These are phyloP conservation scores for Hartigia nigra DNA, from an alignment of 2,888 invertebrate genomes.

Conservation along the genomic window DNA sequence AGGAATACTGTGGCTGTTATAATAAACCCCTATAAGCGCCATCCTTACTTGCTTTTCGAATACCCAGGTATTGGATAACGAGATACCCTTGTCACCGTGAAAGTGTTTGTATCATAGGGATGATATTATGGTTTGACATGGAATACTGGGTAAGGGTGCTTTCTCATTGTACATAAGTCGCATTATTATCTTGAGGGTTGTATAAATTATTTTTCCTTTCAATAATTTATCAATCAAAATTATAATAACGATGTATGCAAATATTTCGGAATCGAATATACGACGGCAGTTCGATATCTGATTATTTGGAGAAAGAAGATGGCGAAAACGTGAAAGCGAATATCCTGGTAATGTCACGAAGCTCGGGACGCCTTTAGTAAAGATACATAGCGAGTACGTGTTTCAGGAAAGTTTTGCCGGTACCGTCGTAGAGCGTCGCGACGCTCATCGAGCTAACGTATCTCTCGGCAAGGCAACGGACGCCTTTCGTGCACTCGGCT, in stretches of 20 bases:
- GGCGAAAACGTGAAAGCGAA: neutral
- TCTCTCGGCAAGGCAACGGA: constrained; percentile 6
- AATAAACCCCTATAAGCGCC: neutral
- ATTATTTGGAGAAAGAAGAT: neutral
- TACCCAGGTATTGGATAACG: neutral
- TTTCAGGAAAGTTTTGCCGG: neutral
- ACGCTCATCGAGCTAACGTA: constrained; percentile 11
- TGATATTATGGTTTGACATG: neutral
- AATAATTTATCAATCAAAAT: too few species aligned
- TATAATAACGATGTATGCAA: too few species aligned
- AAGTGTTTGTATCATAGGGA: neutral
- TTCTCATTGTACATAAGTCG: neutral
- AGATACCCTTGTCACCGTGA: neutral
- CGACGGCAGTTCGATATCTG: neutral
- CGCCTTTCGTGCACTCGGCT: neutral
- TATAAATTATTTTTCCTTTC: too few species aligned
- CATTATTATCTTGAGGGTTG: neutral
- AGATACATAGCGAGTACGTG: neutral
- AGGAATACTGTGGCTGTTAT: neutral
- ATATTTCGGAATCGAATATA: neutral
- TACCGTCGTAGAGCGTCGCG: neutral
- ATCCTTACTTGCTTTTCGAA: neutral
- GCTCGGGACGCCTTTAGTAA: neutral
- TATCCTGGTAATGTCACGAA: neutral
- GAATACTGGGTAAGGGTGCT: neutral